phyloP scores from a whole-genome alignment of 2,888 invertebrate genomes.

The Zele albiditarsus region DNA sequence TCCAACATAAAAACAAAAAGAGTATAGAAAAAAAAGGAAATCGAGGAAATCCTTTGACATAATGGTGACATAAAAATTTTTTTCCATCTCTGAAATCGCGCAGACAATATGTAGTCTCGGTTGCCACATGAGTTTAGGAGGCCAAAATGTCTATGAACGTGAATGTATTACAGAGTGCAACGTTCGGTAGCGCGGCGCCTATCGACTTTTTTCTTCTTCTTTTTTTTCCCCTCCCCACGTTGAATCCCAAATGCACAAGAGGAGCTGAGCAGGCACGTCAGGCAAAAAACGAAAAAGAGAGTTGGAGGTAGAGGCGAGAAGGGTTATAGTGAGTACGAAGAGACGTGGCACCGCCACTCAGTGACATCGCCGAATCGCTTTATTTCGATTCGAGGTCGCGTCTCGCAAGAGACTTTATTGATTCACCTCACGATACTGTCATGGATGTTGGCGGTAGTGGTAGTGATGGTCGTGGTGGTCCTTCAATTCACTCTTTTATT shows the following conservation, averaged over 20 bases:
- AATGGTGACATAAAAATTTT: not conserved
- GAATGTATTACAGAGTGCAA: constrained; percentile 4
- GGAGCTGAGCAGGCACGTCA: constrained; percentile 35
- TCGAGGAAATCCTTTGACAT: not conserved
- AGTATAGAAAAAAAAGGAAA: not conserved
- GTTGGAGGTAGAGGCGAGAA: constrained; percentile 35
- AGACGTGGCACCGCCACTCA: constrained; percentile 54
- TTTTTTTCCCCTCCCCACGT: constrained; percentile 8
- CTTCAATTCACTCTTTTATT: constrained; percentile 17
- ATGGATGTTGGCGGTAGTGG: not conserved
- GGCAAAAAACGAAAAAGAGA: constrained; percentile 43
- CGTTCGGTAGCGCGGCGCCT: not conserved
- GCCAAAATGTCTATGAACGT: constrained; percentile 5
- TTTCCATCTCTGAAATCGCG: not conserved
- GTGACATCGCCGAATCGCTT: constrained; percentile 62
- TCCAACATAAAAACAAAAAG: not conserved
- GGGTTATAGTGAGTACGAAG: constrained; percentile 34
- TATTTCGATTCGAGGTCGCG: constrained; percentile 52
- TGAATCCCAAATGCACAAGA: constrained; percentile 27
- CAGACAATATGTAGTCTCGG: not conserved
- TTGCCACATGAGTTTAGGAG: not conserved
- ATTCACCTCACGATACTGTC: constrained; percentile 48
- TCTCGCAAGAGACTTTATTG: constrained; percentile 53
- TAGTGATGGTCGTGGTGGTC: not conserved
- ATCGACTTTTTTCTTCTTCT: not conserved